These are phyloP conservation scores for Bombus polaris DNA, from an alignment of 1,140 invertebrate genomes.

Conservation along the genomic window DNA sequence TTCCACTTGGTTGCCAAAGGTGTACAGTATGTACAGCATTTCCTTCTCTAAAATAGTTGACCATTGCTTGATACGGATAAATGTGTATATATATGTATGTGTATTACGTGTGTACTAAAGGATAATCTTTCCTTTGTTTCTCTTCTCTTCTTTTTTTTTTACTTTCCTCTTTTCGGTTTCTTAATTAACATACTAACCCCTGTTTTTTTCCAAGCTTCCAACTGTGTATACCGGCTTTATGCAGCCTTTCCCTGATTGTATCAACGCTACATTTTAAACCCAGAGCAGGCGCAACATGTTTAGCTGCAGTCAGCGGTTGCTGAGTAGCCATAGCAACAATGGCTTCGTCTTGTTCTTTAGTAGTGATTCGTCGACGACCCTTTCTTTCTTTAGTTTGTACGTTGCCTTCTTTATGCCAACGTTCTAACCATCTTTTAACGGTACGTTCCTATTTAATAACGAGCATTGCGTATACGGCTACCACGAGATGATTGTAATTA, in stretches of 20 bases:
- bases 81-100: not conserved
- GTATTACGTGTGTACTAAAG: not conserved
- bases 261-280: slow-evolving; percentile 81
- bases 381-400: slow-evolving; percentile 82
- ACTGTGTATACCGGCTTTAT: slow-evolving; percentile 81
- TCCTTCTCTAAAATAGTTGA: slow-evolving; percentile 71
- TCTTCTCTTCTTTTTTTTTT: not conserved
- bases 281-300: slow-evolving; percentile 79
- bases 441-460: slow-evolving; percentile 76
- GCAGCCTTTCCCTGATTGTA: slow-evolving; percentile 79
- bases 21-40: slow-evolving; percentile 81
- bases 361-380: slow-evolving; percentile 80
- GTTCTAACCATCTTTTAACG: slow-evolving; percentile 81
- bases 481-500: slow-evolving; percentile 24
- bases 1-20: slow-evolving; percentile 81
- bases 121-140: not conserved
- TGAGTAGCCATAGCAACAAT: slow-evolving; percentile 81
- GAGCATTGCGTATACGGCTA: slow-evolving; percentile 34
- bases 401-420: slow-evolving; percentile 81
- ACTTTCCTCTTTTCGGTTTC: not conserved
- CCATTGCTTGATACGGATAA: not conserved
- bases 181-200: slow-evolving; percentile 66
- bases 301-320: slow-evolving; percentile 80
- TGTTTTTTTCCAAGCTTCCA: slow-evolving; percentile 82
- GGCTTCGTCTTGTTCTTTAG: slow-evolving; percentile 80